Evolutionary conservation across 2,797 vertebrate species (phyloP).

Genomic region (Gallinago nigripennis): DNA sequence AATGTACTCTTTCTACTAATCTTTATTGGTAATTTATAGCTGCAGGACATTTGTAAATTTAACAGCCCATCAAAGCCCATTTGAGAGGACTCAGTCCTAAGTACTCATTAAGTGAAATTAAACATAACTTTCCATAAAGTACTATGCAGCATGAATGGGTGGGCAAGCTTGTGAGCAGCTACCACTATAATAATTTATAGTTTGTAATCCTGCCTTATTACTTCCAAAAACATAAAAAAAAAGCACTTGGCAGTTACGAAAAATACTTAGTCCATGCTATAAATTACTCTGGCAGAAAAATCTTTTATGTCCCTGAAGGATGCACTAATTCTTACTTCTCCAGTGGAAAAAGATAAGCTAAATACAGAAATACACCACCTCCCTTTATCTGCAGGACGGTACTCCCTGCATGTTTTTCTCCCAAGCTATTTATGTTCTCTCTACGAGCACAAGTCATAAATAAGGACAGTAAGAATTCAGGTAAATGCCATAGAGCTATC

Average conservation of each 20-base stretch:
- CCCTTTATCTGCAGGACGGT: constrained; percentile 7
- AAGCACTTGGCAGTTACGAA: constrained; percentile 28
- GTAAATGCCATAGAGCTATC: neutral
- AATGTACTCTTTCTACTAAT: constrained; percentile 31
- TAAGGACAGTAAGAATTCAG: neutral
- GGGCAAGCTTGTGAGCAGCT: constrained; percentile 41
- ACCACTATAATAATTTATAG: constrained; percentile 63
- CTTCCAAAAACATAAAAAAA: constrained; percentile 57
- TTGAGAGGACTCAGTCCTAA: constrained; percentile 59
- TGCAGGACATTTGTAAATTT: constrained; percentile 72
- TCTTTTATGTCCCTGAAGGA: constrained; percentile 51
- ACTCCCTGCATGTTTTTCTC: neutral
- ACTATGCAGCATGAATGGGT: constrained; percentile 10
- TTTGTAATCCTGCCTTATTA: constrained; percentile 71
- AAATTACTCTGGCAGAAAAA: constrained; percentile 66
- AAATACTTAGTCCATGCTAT: constrained; percentile 42
- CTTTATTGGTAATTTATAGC: constrained; percentile 67
- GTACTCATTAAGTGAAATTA: constrained; percentile 71
- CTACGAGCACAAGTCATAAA: neutral
- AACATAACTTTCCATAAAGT: constrained; percentile 70
- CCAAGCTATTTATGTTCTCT: neutral
- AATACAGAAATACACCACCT: constrained; percentile 16
- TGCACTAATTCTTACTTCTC: constrained; percentile 48
- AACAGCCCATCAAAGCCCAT: constrained; percentile 72
- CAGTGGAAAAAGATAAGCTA: constrained; percentile 49